phyloP scores from a whole-genome alignment of 2,113 vertebrate species.

The Pao palembangensis region DNA sequence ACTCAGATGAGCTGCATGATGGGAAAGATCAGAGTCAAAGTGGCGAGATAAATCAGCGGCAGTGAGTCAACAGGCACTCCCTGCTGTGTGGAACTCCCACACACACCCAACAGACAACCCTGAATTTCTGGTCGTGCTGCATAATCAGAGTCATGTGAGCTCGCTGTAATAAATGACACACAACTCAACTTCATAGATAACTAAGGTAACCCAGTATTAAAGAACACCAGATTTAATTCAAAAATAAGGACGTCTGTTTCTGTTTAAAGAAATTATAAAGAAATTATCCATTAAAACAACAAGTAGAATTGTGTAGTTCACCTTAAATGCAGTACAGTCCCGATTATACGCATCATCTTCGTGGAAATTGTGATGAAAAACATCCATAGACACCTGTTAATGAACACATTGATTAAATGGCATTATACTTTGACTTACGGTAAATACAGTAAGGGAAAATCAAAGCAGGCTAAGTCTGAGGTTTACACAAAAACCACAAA shows the following conservation, averaged over 20 bases:
- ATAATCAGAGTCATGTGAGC: not conserved
- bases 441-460: not conserved
- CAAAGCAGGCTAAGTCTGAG: no score
- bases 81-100: not conserved
- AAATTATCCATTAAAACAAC: not conserved
- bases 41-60: not conserved
- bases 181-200: no score
- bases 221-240: no score
- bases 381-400: constrained; percentile 75
- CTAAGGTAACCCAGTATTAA: not conserved
- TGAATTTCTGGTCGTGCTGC: not conserved
- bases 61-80: not conserved
- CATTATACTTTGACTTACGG: no score
- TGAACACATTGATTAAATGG: not conserved
- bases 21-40: not conserved
- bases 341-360: constrained; percentile 84
- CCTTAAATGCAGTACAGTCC: constrained; percentile 90
- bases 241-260: not conserved
- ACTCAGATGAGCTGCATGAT: not conserved
- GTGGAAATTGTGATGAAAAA: constrained; percentile 78
- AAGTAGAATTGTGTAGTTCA: constrained; percentile 41
- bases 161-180: no score
- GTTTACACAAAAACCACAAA: no score
- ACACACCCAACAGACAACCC: not conserved
- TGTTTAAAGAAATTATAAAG: not conserved